Base-by-base conservation (phyloP, 35 echinoderm and acorn worm genomes). In the Stichopus chloronotus region DNA sequence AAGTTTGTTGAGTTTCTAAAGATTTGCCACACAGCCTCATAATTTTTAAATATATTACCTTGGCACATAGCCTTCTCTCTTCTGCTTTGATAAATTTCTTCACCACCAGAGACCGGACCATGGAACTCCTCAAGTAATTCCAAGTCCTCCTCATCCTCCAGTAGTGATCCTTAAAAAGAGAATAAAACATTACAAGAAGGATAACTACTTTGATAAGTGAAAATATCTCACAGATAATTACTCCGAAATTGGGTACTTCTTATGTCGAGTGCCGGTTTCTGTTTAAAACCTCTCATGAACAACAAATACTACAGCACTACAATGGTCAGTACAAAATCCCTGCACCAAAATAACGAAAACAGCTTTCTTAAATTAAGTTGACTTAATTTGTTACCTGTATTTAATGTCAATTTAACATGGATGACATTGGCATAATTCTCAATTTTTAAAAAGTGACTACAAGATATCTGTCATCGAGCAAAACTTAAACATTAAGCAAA, bases 51-150 rank as follows among this genome's bases (percentile, higher is more conserved):
- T 81, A 54, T 8, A 7, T 8, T 81, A 83, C 80, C 80, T 83
- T 56, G 12, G n/a, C 12, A 83, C 80, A 83, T 9, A 83, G 55
- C 8, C 80, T 83, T 56, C 11, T 56, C 55, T 83, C 80, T 16
- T 83, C 80, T 53, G 43, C 53, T 55, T 83, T n/a, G 10, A 53
- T 6, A 7, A 83, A 55, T 83, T 83, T 83, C 80, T 83, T 83
- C 43, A 16, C 43, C 13, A 55, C 53, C 55, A 17, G 10, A 55
- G 55, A 83, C 55, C 55, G 11, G 55, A 83, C 55, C 7, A 55
- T 4, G 17, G n/a, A 17, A n/a, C 55, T 43, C 80, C 80, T 83
- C 80, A 52, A 83, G 8, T 19, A 11, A 17, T 55, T 13, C 80
- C 80, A 83, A 4, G 10, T 17, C 53, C 53, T 83, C 55, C 55